phyloP scores from a whole-genome alignment of 2,888 invertebrate species.

The Agrochola macilenta region DNA sequence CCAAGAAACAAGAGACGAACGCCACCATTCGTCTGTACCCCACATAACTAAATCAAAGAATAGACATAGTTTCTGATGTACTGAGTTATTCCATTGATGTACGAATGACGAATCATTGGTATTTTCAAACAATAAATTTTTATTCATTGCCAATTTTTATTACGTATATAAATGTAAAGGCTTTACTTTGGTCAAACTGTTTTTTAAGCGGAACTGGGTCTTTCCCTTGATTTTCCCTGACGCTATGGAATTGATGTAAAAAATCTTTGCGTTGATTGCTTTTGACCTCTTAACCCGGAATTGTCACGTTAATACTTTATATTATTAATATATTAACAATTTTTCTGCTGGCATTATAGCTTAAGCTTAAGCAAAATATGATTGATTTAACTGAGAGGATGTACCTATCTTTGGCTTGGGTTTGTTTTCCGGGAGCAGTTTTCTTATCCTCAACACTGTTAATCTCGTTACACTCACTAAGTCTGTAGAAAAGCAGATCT shows the following conservation, averaged over 20 bases:
- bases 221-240: slow-evolving; percentile 34
- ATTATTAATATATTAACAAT: neutral
- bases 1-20: slow-evolving; percentile 9
- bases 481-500: neutral
- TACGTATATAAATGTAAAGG: slow-evolving; percentile 28
- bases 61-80: slow-evolving; percentile 38
- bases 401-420: neutral
- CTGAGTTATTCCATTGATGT: slow-evolving; percentile 21
- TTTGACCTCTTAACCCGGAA: slow-evolving; percentile 20
- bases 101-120: slow-evolving; percentile 32
- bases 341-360: neutral
- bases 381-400: neutral
- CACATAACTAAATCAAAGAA: slow-evolving; percentile 10
- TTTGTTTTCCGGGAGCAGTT: neutral
- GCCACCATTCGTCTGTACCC: slow-evolving; percentile 9
- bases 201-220: slow-evolving; percentile 2
- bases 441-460: neutral
- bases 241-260: neutral
- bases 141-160: slow-evolving; percentile 31
- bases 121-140: slow-evolving; percentile 42
- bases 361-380: neutral
- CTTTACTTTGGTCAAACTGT: slow-evolving; percentile 2
- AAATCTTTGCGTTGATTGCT: slow-evolving; percentile 6
- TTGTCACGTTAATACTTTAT: neutral
- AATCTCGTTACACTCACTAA: neutral